Percentiles rank a stretch among this genome's conserved stretches.
Evolutionary conservation across 2,888 invertebrate genomes (phyloP).

Genomic region (Harpagoxenus sublaevis): DNA sequence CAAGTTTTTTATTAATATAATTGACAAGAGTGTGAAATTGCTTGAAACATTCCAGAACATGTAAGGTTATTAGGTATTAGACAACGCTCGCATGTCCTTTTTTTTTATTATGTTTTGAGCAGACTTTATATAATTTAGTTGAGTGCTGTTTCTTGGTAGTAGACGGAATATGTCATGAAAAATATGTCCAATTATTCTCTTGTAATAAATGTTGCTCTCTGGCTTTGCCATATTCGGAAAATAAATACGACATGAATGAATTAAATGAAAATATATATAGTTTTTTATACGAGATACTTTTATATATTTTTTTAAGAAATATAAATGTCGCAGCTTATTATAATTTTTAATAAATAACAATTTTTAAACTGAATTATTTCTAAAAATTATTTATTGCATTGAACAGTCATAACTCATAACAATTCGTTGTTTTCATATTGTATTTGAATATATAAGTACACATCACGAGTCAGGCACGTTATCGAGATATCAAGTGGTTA

Average conservation of each 20-base stretch:
- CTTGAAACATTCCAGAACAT: not conserved
- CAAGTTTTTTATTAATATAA: not conserved
- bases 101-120: not conserved
- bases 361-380: not conserved
- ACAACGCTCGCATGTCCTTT: not conserved
- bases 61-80: not conserved
- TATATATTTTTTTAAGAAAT: not conserved
- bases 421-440: too few species aligned
- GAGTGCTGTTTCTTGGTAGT: not conserved
- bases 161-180: not conserved
- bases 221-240: not conserved
- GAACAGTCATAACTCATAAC: not conserved
- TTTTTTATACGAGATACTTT: not conserved
- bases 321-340: not conserved
- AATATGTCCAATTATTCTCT: not conserved
- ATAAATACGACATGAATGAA: not conserved
- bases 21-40: not conserved
- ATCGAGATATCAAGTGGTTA: not conserved
- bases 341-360: not conserved
- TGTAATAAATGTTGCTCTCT: not conserved
- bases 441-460: not conserved
- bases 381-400: not conserved
- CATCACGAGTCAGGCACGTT: not conserved
- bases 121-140: not conserved
- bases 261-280: not conserved